Base-by-base conservation (phyloP, 2,888 invertebrate genomes). In the Bibio marci region DNA sequence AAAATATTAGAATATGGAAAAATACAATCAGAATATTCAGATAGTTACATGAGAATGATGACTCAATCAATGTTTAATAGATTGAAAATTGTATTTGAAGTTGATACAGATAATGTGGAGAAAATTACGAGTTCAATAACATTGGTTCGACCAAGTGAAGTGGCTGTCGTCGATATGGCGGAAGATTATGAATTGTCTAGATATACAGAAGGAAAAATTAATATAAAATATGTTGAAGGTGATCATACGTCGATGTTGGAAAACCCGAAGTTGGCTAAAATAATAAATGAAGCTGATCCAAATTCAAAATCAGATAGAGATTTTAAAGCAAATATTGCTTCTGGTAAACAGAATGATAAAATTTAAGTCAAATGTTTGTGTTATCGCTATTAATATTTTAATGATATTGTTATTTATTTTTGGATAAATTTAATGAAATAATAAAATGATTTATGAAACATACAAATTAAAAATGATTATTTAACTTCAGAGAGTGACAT, bases 191-290 rank as follows among this genome's bases (percentile, higher is more conserved):
- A 73, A 14, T 55, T 82, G 0, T 67, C 70, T 1, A 66, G 69
- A 53, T 54, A 67, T 18, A 73, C 74, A 1, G 66, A 66, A 19
- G 64, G 65, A 1, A 63, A 64, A 3, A 66, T 80, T 0, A 65
- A 66, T 1, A 62, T 80, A 0, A 68, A 72, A 48, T 68, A 66
- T 35, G 61, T 79, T n/a, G 77, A 80, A 50, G 83, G 82, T 10
- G 76, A 77, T 52, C 83, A 85, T 49, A 55, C 69, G 0, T 71
- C 72, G 30, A 77, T 83, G 49, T 52, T 82, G 46, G 73, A 79
- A 12, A 77, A 74, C 49, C 64, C 68, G 36, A 70, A 70, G 46
- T 60, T 74, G 36, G 68, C 74, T 1, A 67, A 75, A 47, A 65
- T 76, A 26, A 73, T 80, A 34, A 78, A 77, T 43, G 58, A 58